Percentiles rank a stretch among this genome's conserved stretches.
phyloP scores from a whole-genome alignment of 2,797 vertebrate species.

The Poeciliopsis presidionis region DNA sequence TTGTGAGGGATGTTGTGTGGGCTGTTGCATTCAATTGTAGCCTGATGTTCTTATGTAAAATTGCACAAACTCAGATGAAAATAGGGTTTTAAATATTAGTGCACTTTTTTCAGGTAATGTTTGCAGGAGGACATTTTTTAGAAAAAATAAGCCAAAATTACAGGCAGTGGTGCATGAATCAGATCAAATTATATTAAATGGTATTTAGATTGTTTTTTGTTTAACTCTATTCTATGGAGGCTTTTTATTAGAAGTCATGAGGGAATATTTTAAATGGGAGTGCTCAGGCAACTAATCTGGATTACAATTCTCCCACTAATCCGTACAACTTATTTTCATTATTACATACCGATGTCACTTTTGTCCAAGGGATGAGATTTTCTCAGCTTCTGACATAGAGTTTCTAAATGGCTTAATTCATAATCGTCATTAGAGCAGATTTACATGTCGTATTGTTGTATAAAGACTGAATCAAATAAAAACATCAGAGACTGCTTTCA shows the following conservation, averaged over 20 bases:
- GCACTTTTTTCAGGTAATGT: not conserved
- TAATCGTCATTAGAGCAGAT: conserved; percentile 17
- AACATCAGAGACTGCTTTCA: not conserved
- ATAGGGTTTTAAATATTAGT: not conserved
- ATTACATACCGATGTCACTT: conserved; percentile 53
- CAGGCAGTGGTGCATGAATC: conserved; percentile 8
- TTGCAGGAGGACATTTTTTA: not conserved
- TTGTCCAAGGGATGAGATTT: conserved; percentile 48
- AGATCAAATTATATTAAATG: not conserved
- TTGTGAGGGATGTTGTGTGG: conserved; percentile 51
- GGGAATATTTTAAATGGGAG: conserved; percentile 49
- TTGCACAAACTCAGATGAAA: conserved; percentile 36
- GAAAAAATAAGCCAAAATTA: conserved; percentile 5
- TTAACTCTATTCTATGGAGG: conserved; percentile 7
- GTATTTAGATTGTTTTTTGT: conserved; percentile 26
- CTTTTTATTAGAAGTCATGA: conserved; percentile 51
- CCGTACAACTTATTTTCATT: conserved; percentile 44
- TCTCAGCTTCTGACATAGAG: conserved; percentile 38
- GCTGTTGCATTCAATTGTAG: conserved; percentile 58
- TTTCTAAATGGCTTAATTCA: conserved; percentile 32
- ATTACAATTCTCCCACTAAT: conserved; percentile 66
- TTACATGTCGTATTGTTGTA: conserved; percentile 11
- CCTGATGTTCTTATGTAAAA: conserved; percentile 37
- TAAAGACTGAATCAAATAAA: not conserved
- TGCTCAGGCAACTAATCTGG: conserved; percentile 64